A percentile compares a stretch with the other conserved stretches of the same genome.
These are phyloP conservation scores for Odontophorus gujanensis DNA, from an alignment of 2,113 vertebrate genomes.

Conservation along the genomic window DNA sequence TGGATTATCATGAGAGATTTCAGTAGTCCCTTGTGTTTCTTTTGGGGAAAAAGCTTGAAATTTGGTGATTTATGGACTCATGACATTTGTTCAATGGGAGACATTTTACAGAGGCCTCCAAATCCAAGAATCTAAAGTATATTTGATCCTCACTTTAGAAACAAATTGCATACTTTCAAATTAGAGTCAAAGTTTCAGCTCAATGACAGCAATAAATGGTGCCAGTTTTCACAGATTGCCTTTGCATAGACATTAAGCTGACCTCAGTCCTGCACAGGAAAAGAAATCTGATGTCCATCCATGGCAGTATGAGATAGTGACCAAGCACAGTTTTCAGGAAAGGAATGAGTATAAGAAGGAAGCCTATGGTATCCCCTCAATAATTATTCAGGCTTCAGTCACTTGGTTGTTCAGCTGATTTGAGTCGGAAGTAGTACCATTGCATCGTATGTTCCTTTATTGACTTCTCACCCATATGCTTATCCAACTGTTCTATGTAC, in stretches of 20 bases:
- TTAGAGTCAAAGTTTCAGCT: not conserved
- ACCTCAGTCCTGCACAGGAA: accelerated
- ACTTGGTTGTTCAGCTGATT: not conserved
- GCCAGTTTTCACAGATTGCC: not conserved
- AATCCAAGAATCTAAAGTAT: not conserved
- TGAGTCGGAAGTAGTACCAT: not conserved
- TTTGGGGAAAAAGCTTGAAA: not conserved
- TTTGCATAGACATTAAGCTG: accelerated
- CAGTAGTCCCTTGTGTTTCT: not conserved
- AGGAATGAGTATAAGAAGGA: not conserved
- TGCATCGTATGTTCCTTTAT: not conserved
- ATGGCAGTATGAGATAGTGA: not conserved
- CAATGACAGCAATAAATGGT: not conserved
- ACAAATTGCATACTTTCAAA: not conserved
- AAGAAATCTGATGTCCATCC: not conserved
- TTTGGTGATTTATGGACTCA: not conserved
- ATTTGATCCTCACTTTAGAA: not conserved
- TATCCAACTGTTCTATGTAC: not conserved
- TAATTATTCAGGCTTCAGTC: not conserved
- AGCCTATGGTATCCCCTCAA: not conserved
- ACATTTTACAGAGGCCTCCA: not conserved
- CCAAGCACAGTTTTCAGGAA: not conserved
- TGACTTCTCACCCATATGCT: not conserved
- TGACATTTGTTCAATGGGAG: not conserved
- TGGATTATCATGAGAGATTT: not conserved